These are phyloP conservation scores for Tenthredo distinguenda DNA, from an alignment of 2,888 invertebrate species.

Conservation along the genomic window DNA sequence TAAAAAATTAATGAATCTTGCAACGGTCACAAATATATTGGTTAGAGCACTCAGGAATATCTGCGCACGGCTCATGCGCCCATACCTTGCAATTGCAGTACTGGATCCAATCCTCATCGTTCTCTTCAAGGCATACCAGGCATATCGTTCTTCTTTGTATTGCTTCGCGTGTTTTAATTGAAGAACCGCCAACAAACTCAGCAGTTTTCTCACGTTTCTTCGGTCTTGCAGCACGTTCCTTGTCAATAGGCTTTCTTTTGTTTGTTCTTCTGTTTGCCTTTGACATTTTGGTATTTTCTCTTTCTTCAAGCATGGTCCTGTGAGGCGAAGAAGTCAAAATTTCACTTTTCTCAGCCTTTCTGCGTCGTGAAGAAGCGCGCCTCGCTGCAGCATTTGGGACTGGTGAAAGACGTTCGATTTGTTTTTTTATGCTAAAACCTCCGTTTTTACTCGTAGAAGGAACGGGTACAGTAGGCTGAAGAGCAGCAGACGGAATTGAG, in stretches of 20 bases:
- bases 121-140: slow-evolving; percentile 35
- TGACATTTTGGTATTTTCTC: slow-evolving; percentile 7
- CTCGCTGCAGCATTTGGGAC: slow-evolving; percentile 24
- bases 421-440: slow-evolving; percentile 25
- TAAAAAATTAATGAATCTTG: too few species aligned
- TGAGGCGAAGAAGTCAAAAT: slow-evolving; percentile 24
- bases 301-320: background rate
- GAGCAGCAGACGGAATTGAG: slow-evolving; percentile 39
- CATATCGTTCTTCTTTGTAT: slow-evolving; percentile 13
- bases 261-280: too few species aligned
- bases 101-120: slow-evolving; percentile 31
- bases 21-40: too few species aligned
- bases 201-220: slow-evolving; percentile 48
- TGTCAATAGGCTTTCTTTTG: too few species aligned
- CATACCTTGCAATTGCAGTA: slow-evolving; percentile 23
- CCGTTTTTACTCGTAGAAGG: slow-evolving; percentile 44
- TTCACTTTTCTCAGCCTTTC: slow-evolving; percentile 13
- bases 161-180: slow-evolving; percentile 37
- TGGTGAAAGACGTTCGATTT: slow-evolving; percentile 38
- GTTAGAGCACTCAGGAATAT: slow-evolving; percentile 15
- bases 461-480: slow-evolving; percentile 41
- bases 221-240: background rate
- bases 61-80: slow-evolving; percentile 32
- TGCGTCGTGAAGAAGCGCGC: slow-evolving; percentile 2
- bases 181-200: slow-evolving; percentile 48